phyloP scores from a whole-genome alignment of 2,888 invertebrate species.

The Dexiosoma caninum region DNA sequence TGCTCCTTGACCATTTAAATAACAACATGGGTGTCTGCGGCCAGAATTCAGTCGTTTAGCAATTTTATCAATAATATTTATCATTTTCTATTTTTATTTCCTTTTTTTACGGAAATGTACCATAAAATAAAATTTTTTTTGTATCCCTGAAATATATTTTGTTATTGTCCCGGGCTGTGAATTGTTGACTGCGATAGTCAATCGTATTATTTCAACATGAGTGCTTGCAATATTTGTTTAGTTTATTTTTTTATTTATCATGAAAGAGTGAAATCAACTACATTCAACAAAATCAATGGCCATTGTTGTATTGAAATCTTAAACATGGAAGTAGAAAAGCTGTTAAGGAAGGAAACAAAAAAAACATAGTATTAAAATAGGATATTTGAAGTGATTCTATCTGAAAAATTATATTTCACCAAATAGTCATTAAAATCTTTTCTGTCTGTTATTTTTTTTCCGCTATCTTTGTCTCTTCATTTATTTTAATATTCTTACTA shows the following conservation, averaged over 20 bases:
- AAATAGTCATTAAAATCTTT: neutral
- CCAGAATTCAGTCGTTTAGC: neutral
- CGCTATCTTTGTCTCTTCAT: neutral
- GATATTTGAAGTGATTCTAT: neutral
- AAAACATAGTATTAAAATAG: neutral
- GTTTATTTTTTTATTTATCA: neutral
- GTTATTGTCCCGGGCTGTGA: neutral
- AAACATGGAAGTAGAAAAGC: conserved; percentile 29
- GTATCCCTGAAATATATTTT: neutral
- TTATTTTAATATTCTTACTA: neutral
- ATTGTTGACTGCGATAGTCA: neutral
- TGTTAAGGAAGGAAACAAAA: neutral
- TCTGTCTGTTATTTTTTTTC: too few relatives aligned
- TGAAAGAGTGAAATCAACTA: neutral
- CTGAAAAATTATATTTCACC: neutral
- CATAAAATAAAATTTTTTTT: neutral
- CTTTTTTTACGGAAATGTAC: neutral
- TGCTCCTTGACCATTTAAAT: neutral
- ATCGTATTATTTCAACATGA: conserved; percentile 36
- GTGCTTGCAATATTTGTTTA: conserved; percentile 6
- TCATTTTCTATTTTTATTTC: neutral
- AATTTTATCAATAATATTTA: neutral
- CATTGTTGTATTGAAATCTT: conserved; percentile 4
- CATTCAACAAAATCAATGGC: neutral
- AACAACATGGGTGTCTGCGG: neutral